Conservation (phyloP, 2,113 vertebrate genomes). For the Sapajus apella region DNA sequence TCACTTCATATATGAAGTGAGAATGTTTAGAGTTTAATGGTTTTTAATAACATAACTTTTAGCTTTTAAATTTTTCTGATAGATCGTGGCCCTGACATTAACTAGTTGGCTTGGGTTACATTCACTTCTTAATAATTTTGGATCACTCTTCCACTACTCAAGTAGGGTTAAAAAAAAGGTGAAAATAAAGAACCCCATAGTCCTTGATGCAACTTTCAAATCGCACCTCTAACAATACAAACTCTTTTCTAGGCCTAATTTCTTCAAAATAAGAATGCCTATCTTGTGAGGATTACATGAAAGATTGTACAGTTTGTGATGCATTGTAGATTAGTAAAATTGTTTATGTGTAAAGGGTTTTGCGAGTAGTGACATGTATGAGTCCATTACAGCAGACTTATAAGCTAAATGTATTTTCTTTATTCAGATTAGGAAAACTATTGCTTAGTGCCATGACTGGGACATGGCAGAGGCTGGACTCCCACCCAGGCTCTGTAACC, state of each 20-base stretch:
- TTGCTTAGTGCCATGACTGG: neutral
- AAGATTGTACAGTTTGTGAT: neutral
- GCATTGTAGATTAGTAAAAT: neutral
- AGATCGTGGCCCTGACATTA: neutral
- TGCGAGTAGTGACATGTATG: neutral
- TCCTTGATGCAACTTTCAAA: neutral
- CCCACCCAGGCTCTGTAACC: neutral
- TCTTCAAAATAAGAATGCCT: neutral
- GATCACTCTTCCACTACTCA: neutral
- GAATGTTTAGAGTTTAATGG: neutral
- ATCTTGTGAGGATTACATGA: neutral
- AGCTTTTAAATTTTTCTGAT: neutral
- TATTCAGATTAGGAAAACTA: neutral
- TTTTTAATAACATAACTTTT: neutral
- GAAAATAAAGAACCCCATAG: neutral
- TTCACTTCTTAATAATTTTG: neutral
- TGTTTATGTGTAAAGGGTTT: neutral
- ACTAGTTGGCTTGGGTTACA: neutral
- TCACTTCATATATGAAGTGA: neutral
- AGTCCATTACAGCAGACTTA: neutral
- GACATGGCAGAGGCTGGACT: neutral
- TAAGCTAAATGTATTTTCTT: neutral
- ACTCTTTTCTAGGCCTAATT: neutral
- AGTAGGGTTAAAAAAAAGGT: neutral
- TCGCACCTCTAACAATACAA: neutral